Base-by-base conservation (phyloP, 2,888 invertebrate species). In the Folsomia manolachei region DNA sequence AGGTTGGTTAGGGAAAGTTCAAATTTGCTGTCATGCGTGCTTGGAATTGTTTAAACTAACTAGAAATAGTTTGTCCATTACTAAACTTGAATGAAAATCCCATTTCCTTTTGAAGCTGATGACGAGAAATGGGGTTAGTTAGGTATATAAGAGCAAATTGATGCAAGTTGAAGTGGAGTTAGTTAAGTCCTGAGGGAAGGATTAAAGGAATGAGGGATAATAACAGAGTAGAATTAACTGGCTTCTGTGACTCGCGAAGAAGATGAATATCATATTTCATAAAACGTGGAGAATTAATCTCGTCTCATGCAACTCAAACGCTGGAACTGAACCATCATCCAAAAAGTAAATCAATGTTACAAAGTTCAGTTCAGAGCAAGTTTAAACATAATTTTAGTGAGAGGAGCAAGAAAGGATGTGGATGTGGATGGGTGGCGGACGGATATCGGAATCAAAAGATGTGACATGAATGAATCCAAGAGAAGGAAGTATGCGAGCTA, bases 361-460 rank as follows among this genome's bases (percentile, higher is more conserved):
- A 51, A 27, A 51, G 53, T 53, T 66, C 51, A n/a, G n/a, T n/a
- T n/a, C n/a, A n/a, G n/a, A n/a, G n/a, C n/a, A n/a, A n/a, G n/a
- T n/a, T n/a, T n/a, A n/a, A n/a, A n/a, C n/a, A n/a, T n/a, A n/a
- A n/a, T n/a, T n/a, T n/a, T n/a, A n/a, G n/a, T n/a, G n/a, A n/a
- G n/a, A 51, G 25, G 52, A 53, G 1, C 25, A 18, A n/a, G 23
- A 11, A 23, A n/a, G 26, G 25, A 66, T 23, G 18, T 51, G 18
- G 4, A 24, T 23, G 24, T 52, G 52, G 25, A 52, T 66, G 52
- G 52, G 52, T 52, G 66, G 26, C 21, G 52, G 53, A 60, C 39
- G 26, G 65, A 56, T 65, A 71, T 71, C 60, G 51, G 70, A 56
- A 65, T 65, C 65, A 65, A 60, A 60, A 60, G 70, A 56, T 71